Evolutionary conservation across 2,888 invertebrate genomes (phyloP), one percentile per base, ranked within the genome.

Genomic region (Agriopis aurantiaria): DNA sequence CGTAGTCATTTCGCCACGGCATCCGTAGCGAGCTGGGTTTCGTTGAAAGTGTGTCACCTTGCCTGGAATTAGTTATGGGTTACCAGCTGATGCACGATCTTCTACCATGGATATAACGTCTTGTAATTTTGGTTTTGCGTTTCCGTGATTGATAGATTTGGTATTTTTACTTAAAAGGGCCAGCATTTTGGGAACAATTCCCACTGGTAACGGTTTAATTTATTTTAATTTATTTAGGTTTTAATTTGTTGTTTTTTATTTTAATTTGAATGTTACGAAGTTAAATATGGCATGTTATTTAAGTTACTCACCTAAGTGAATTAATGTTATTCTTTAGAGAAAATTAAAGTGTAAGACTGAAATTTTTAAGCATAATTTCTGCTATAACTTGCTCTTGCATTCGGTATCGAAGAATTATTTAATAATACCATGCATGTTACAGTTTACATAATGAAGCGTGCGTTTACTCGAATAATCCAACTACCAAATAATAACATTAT

Each of bases 11-110:
- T 90, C 79, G 87, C 80, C 74, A 86, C 87, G 87, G 87, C 87
- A 79, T 81, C 85, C 81, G 75, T 77, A 80, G 82, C 82, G 78
- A 78, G 80, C 48, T 81, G 80, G 80, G 79, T 80, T 85, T 83
- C 81, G 75, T 80, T 79, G 85, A 87, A 91, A 90, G 88, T 92
- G 85, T 92, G 92, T 92, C 93, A 93, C 92, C 92, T 94, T 93
- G 89, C 83, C 86, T 86, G 83, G 84, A 85, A 93, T 93, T 93
- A 83, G 92, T 84, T 83, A 91, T 87, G 91, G 88, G 83, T 85
- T 88, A 78, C 83, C 86, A 83, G 83, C 84, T 87, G 87, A 88
- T 85, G 75, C 80, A 83, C 82, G 82, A 78, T 82, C 75, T 83
- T 85, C 79, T 74, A 85, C 87, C 82, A 81, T 82, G 80, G 77